Evolutionary conservation across 2,888 invertebrate species (phyloP), one percentile per base, ranked within the genome.

Genomic region (Colletes collaris): DNA sequence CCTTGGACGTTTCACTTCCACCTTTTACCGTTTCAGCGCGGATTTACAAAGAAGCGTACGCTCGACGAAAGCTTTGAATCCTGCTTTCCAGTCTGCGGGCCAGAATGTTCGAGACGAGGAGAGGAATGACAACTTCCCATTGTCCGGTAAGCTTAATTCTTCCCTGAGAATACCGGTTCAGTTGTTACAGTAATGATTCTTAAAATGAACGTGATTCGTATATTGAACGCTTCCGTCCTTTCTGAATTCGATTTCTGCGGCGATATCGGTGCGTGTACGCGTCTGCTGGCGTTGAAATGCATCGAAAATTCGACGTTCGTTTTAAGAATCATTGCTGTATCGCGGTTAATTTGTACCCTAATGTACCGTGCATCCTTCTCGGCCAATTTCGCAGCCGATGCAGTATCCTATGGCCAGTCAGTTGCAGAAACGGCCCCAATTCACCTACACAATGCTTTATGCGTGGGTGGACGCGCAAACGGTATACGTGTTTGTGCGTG

Each of bases 31-130:
- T 71, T 83, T 52, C 66, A 89, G 89, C 66, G 79, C 76, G 16
- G 84, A 90, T 71, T 76, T 87, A 4, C 90, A 90, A 75, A 89
- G 75, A 69, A 89, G 95, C 65, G 92, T 95, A 40, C 95, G 95
- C 79, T 95, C 97, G 95, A 96, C 96, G 0, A 94, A 94, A 46
- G 94, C 96, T 2, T 92, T 97, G 19, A 94, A 95, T 0, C 97
- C 97, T 1, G 96, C 96, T 0, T 89, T 90, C 68, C 83, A 83
- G 4, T 92, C 92, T 62, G 84, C 88, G 60, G 86, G 80, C 58
- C 72, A 77, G 3, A 66, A 86, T 59, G 83, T 83, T 53, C 83
- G 81, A 0, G 74, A 87, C n/a, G 75, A 78, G 27, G 58, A 80
- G 7, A 76, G 76, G 4, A 50, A 89, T 70, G 69, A 86, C n/a